Base-by-base conservation (phyloP, 2,888 invertebrate species). In the Dicranocentrus wangi region DNA sequence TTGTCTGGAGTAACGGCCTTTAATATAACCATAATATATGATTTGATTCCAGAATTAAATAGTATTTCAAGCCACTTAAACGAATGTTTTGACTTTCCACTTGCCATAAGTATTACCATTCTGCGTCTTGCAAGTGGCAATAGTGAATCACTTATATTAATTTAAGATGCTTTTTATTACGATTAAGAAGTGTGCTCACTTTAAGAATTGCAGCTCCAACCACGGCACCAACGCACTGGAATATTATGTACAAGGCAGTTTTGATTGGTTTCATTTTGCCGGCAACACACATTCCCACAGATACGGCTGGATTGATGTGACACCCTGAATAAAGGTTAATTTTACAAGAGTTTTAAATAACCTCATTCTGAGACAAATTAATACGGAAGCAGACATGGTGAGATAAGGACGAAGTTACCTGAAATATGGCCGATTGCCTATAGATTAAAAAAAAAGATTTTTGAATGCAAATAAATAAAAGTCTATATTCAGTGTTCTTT, bases 261-360 rank as follows among this genome's bases (percentile, higher is more conserved):
- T 95, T 92, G 47, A 93, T 88, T 0, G 94, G 90, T 85, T 93
- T 93, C 72, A 95, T 93, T 87, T 94, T 93, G 5, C 96, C 94
- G 13, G 94, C 92, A 13, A 93, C 92, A 72, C 95, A 90, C 90
- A 97, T 91, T 1, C 94, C 95, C n/a, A 91, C 89, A 2, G 97
- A 97, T 47, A 98, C 96, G 0, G 97, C 97, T 1, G 98, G 97
- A 91, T 98, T 98, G 23, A 85, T 86, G 72, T 85, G 85, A 61
- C 83, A 84, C 3, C 77, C 77, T 58, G 43, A 42, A 21, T 32
- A 55, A 43, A 39, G 39, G 23, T 39, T 8, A 42, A n/a, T n/a
- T n/a, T n/a, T n/a, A n/a, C n/a, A n/a, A n/a, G n/a, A n/a, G n/a
- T n/a, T n/a, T 43, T 13, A 66, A 43, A 15, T 7, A 10, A 61